A percentile compares a stretch with the other conserved stretches of the same genome.
Conservation (phyloP, 1,140 invertebrate species). For the Neodiprion fabricii region DNA sequence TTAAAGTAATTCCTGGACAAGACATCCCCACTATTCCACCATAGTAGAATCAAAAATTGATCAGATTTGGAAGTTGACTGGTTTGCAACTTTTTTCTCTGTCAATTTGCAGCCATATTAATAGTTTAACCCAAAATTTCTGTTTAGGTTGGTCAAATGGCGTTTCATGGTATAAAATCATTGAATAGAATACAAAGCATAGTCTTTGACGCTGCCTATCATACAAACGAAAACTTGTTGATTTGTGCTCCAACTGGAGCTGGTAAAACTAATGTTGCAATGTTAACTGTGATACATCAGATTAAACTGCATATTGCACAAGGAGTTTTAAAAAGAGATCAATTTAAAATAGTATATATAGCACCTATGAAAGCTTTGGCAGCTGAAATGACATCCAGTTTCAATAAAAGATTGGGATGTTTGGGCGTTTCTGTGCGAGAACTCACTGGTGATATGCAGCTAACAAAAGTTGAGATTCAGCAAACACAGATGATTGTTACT, state of each 20-base stretch:
- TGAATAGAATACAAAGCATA: slow-evolving; percentile 96
- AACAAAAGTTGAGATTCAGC: slow-evolving; percentile 91
- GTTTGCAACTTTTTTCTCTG: neutral
- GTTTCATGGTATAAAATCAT: slow-evolving; percentile 83
- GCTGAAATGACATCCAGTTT: slow-evolving; percentile 98
- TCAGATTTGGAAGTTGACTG: neutral
- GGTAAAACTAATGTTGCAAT: slow-evolving; percentile 99
- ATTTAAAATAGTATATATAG: slow-evolving; percentile 99
- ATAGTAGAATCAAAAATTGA: slow-evolving; percentile 14
- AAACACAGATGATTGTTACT: slow-evolving; percentile 98
- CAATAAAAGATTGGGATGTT: slow-evolving; percentile 74
- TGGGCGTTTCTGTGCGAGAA: slow-evolving; percentile 89
- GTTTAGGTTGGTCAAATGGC: slow-evolving; percentile 80
- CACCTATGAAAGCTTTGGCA: slow-evolving; percentile 99
- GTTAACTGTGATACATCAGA: slow-evolving; percentile 88
- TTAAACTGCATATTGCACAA: slow-evolving; percentile 83
- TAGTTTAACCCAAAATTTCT: slow-evolving; percentile 22
- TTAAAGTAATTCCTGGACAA: slow-evolving; percentile 26
- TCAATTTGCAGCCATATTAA: slow-evolving; percentile 10
- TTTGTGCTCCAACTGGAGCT: slow-evolving; percentile 95
- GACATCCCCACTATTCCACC: slow-evolving; percentile 23
- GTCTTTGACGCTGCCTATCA: slow-evolving; percentile 96
- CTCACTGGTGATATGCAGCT: slow-evolving; percentile 98
- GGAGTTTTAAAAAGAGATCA: slow-evolving; percentile 86
- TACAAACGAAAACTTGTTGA: slow-evolving; percentile 95